A percentile compares a stretch with the other conserved stretches of the same genome.
phyloP scores from a whole-genome alignment of 2,113 vertebrate species.

The Myotis brandtii region DNA sequence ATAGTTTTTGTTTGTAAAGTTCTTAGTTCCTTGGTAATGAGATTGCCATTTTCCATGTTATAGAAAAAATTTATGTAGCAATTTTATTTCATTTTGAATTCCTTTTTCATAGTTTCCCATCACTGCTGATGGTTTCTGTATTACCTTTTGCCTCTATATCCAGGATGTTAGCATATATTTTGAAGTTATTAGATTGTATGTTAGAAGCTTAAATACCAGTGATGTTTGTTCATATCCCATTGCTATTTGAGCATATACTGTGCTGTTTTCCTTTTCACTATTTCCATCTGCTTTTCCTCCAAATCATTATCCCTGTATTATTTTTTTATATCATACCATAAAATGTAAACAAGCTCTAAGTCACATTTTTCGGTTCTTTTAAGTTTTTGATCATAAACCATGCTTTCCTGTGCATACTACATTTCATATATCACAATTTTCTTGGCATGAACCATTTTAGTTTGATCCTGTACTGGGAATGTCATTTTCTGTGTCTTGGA shows the following conservation, averaged over 20 bases:
- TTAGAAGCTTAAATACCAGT: not conserved
- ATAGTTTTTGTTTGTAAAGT: not conserved
- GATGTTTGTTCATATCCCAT: not conserved
- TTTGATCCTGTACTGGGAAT: constrained; percentile 4
- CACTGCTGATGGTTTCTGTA: not conserved
- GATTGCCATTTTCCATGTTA: not conserved
- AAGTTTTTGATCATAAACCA: constrained; percentile 9
- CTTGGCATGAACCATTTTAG: not conserved
- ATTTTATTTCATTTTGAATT: constrained; percentile 9
- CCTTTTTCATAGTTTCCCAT: not conserved
- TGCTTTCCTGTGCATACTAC: not conserved
- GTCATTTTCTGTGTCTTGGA: not conserved
- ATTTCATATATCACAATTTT: not conserved
- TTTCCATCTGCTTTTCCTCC: not conserved
- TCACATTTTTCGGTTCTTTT: not conserved
- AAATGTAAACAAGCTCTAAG: not conserved
- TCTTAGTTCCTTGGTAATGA: not conserved
- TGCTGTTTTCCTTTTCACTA: not conserved
- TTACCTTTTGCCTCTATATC: constrained; percentile 12
- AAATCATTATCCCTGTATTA: not conserved
- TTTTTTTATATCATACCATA: not conserved
- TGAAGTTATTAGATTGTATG: not conserved
- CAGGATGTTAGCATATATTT: not conserved
- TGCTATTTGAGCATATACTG: not conserved
- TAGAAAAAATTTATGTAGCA: not conserved